Evolutionary conservation across 2,888 invertebrate genomes (phyloP).

Genomic region (Himalopsyche japonica): DNA sequence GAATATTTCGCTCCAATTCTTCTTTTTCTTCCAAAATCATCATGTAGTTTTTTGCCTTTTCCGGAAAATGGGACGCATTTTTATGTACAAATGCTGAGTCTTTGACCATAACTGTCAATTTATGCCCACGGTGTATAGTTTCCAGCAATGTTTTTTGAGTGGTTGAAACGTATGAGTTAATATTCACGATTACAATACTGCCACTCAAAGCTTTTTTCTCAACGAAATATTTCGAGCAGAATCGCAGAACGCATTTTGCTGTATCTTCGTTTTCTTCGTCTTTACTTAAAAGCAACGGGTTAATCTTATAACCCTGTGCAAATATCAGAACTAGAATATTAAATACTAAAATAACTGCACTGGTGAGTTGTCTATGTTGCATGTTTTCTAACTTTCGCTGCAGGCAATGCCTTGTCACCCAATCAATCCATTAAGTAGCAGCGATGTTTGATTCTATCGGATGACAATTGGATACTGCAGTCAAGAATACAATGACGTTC

Average conservation of each 20-base stretch:
- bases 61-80: conserved; percentile 59
- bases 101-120: conserved; percentile 60
- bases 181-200: conserved; percentile 58
- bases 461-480: neutral
- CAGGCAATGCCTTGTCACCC: neutral
- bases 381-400: neutral
- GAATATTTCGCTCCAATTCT: conserved; percentile 54
- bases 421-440: neutral
- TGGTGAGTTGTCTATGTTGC: too few relatives aligned
- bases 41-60: conserved; percentile 61
- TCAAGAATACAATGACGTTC: neutral
- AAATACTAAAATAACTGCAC: too few relatives aligned
- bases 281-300: neutral
- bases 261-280: conserved; percentile 45
- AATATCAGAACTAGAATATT: neutral
- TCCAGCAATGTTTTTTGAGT: conserved; percentile 53
- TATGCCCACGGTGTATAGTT: conserved; percentile 54
- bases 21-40: conserved; percentile 57
- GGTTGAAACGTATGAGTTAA: conserved; percentile 53
- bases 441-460: too few relatives aligned
- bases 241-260: conserved; percentile 58
- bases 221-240: conserved; percentile 59
- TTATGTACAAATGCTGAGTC: conserved; percentile 56
- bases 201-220: conserved; percentile 58
- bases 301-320: neutral